Conservation (phyloP, 2,797 vertebrate genomes). For the Aphelocoma californica region DNA sequence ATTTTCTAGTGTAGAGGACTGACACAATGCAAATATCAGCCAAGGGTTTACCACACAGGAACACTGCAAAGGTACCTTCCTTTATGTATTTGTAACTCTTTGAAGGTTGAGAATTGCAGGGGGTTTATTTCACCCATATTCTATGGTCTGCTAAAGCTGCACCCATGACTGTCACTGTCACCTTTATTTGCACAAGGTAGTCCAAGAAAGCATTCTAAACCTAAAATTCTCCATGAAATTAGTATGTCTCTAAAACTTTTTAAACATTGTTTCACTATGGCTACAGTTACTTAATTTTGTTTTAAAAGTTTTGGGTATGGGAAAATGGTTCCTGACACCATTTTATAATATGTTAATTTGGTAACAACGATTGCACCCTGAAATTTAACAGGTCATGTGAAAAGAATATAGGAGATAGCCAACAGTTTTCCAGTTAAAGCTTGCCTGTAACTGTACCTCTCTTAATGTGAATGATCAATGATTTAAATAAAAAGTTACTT, state of each 20-base stretch:
- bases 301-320: neutral
- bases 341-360: neutral
- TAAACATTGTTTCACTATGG: neutral
- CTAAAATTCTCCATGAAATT: neutral
- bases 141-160: neutral
- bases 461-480: neutral
- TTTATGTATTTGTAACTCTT: neutral
- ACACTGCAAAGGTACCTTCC: neutral
- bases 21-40: neutral
- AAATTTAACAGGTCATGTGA: neutral
- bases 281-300: neutral
- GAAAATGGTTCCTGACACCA: neutral
- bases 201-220: neutral
- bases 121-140: neutral
- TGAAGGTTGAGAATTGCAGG: neutral
- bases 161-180: neutral
- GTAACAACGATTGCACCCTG: neutral
- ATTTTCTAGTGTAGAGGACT: neutral
- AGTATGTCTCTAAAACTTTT: neutral
- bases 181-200: neutral
- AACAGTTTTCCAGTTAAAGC: neutral
- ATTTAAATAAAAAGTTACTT: neutral
- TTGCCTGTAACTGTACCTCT: neutral
- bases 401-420: neutral
- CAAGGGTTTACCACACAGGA: neutral